Evolutionary conservation across 2,888 invertebrate genomes (phyloP).

Genomic region (Eugnorisma glareosa): DNA sequence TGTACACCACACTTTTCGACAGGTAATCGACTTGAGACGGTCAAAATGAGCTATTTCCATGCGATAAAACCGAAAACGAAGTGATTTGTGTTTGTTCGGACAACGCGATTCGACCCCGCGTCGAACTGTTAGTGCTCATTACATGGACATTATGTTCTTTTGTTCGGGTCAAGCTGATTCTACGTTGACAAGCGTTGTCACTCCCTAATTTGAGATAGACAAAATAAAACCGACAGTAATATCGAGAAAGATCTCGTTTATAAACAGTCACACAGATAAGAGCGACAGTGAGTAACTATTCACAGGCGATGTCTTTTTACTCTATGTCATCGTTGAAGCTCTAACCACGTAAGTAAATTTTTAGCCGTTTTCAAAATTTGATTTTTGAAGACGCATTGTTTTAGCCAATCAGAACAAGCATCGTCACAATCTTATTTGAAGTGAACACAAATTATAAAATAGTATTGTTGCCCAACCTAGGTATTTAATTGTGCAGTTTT

Average conservation of each 20-base stretch:
- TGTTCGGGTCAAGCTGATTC: not conserved
- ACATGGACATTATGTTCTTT: not conserved
- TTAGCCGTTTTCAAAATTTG: too few relatives aligned
- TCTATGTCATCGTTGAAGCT: too few relatives aligned
- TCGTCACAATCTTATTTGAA: too few relatives aligned
- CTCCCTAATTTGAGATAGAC: not conserved
- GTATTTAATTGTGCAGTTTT: too few relatives aligned
- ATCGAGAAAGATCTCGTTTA: not conserved
- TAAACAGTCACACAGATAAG: not conserved
- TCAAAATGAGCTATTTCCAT: not conserved
- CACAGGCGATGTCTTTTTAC: not conserved
- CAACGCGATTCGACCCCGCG: not conserved
- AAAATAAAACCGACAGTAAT: not conserved
- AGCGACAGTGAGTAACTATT: not conserved
- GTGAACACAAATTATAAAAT: too few relatives aligned
- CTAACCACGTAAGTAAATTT: too few relatives aligned
- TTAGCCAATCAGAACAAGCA: too few relatives aligned
- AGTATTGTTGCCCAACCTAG: too few relatives aligned
- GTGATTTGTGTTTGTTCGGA: not conserved
- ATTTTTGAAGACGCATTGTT: too few relatives aligned
- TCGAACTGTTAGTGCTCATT: not conserved
- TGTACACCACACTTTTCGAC: not conserved
- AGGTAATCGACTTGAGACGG: not conserved
- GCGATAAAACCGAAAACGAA: not conserved
- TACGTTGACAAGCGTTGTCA: not conserved